Evolutionary conservation across 2,797 vertebrate species (phyloP).

Genomic region (Telmatherina bonti): DNA sequence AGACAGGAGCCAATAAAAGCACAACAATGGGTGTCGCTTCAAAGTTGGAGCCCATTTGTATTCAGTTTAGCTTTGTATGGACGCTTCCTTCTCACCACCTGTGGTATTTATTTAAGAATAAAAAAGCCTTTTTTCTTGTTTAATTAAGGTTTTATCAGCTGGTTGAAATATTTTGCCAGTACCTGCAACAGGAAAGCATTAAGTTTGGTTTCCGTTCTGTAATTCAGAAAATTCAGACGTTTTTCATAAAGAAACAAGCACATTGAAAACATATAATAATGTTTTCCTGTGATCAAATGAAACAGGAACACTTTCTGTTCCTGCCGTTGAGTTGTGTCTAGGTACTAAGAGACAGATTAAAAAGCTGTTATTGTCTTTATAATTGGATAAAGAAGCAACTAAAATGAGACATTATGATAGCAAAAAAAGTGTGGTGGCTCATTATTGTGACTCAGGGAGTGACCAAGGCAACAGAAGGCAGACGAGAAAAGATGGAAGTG

Average conservation of each 20-base stretch:
- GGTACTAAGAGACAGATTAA: background rate
- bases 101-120: background rate
- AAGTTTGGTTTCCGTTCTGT: no score
- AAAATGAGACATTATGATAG: slow-evolving; percentile 2
- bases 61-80: slow-evolving; percentile 43
- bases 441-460: slow-evolving; percentile 34
- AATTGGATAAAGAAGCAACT: slow-evolving; percentile 3
- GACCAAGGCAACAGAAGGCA: slow-evolving; percentile 2
- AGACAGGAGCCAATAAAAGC: slow-evolving; percentile 57
- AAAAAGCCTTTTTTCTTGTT: no score
- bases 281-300: background rate
- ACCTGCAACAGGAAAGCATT: background rate
- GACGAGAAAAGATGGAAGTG: slow-evolving; percentile 49
- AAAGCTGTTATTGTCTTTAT: background rate
- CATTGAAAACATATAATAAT: background rate
- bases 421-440: slow-evolving; percentile 15
- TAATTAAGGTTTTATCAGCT: background rate
- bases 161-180: background rate
- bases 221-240: no score
- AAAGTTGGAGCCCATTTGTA: slow-evolving; percentile 58
- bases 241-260: background rate
- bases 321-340: background rate
- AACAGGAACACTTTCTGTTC: background rate
- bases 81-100: no score
- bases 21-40: slow-evolving; percentile 64